A percentile compares a stretch with the other conserved stretches of the same genome.
These are phyloP conservation scores for Tortricodes alternella DNA, from an alignment of 2,888 invertebrate species.

Conservation along the genomic window DNA sequence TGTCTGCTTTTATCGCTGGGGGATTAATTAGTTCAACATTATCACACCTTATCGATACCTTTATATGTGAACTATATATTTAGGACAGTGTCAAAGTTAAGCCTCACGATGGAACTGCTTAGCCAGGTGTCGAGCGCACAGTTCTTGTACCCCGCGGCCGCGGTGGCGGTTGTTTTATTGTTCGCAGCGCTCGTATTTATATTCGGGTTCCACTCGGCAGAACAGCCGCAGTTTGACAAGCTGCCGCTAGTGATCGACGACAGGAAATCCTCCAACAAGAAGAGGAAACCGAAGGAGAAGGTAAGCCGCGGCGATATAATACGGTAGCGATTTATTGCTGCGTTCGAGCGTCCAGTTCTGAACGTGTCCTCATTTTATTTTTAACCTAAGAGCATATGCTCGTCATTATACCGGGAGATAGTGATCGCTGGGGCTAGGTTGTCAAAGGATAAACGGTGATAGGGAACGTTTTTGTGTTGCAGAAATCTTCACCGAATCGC, in stretches of 20 bases:
- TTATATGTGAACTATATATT: constrained; percentile 73
- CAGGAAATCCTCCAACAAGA: constrained; percentile 86
- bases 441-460: neutral
- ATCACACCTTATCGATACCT: constrained; percentile 74
- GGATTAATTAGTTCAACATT: constrained; percentile 78
- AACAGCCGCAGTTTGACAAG: constrained; percentile 91
- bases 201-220: constrained; percentile 90
- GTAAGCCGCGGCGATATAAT: constrained; percentile 71
- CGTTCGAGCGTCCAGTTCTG: constrained; percentile 24
- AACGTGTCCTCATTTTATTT: constrained; percentile 76
- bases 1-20: constrained; percentile 80
- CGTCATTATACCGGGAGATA: constrained; percentile 49
- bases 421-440: constrained; percentile 33
- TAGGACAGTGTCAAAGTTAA: constrained; percentile 55
- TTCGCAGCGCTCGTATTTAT: constrained; percentile 89
- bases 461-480: constrained; percentile 40
- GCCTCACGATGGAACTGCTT: constrained; percentile 82
- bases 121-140: constrained; percentile 82
- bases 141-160: constrained; percentile 80
- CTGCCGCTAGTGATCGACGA: constrained; percentile 85
- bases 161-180: constrained; percentile 85
- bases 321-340: constrained; percentile 36
- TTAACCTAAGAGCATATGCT: constrained; percentile 75
- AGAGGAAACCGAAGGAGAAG: constrained; percentile 88
- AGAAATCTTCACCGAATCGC: constrained; percentile 86